Evolutionary conservation across 2,888 invertebrate genomes (phyloP).

Genomic region (Aleiodes testaceus): DNA sequence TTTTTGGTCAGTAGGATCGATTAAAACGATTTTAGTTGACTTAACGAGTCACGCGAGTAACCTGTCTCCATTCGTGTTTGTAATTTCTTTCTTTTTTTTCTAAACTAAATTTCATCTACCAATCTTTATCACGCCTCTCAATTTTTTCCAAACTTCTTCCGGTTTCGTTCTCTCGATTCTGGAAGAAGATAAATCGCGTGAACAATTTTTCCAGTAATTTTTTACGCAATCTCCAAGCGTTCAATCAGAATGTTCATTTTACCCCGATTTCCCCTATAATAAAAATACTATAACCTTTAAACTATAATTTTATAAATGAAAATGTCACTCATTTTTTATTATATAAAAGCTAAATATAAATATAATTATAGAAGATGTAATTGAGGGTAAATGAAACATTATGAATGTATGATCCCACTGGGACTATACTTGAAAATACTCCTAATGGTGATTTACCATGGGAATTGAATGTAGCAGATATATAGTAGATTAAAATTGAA

Average conservation of each 20-base stretch:
- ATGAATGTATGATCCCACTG: neutral
- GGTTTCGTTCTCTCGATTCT: too few species aligned
- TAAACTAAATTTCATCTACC: neutral
- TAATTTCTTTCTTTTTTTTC: neutral
- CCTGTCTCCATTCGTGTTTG: neutral
- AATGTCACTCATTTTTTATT: conserved; percentile 25
- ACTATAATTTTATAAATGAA: conserved; percentile 3
- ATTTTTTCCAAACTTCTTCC: neutral
- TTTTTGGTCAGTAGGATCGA: conserved; percentile 31
- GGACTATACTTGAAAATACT: neutral
- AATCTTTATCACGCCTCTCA: neutral
- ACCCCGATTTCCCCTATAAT: too few species aligned
- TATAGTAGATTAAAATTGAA: too few species aligned
- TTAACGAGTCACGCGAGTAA: conserved; percentile 36
- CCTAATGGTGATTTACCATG: neutral
- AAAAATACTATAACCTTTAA: conserved; percentile 3
- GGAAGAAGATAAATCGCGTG: too few species aligned
- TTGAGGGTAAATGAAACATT: neutral
- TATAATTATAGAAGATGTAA: conserved; percentile 12
- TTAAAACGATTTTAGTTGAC: conserved; percentile 19
- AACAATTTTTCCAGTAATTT: too few species aligned
- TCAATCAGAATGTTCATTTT: too few species aligned
- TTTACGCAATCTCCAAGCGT: too few species aligned
- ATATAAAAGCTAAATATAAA: neutral
- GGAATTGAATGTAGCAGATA: neutral